Evolutionary conservation across 1,140 invertebrate genomes (phyloP), one percentile per base, ranked within the genome.

Genomic region (Meloidogyne chitwoodi): DNA sequence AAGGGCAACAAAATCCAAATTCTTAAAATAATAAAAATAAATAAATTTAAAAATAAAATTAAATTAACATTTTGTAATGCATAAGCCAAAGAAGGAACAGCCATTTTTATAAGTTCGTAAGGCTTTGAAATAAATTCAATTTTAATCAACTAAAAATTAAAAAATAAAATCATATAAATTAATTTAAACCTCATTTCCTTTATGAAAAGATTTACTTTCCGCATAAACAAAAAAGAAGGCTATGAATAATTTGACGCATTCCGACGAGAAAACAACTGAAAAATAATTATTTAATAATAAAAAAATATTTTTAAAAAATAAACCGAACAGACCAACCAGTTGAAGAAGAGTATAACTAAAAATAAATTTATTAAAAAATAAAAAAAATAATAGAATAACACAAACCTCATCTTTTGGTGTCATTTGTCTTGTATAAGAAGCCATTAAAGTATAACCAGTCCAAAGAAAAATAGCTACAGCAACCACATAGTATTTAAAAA

Each of bases 81-180:
- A 61, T 86, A 86, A 24, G 84, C 78, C 19, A 86, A 76, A 6
- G 86, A 87, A 1, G 86, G 86, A 16, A 87, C 83, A 71, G 76
- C 78, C 85, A 86, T 86, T 68, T 86, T 86, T 11, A 79, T 34
- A 31, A 86, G 66, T 56, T 86, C 85, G 16, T 24, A 75, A 22
- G 85, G 85, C 31, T 83, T 83, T 8, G 73, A 70, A n/a, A 87
- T 73, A 69, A 81, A 86, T 65, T 86, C 85, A 16, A 73, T 41
- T 16, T 74, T 76, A 11, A 87, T 48, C n/a, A 82, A 31, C 81
- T 87, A 64, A 41, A 78, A 74, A 44, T 26, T 62, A 66, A 2
- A 77, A 24, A 31, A 27, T 29, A 38, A 38, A 38, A 26, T 67
- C 16, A 72, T 77, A 14, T 11, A 4, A 5, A 6, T 31, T 3